These are phyloP conservation scores for Eumerus sabulonum DNA, from an alignment of 2,888 invertebrate species.

Conservation along the genomic window DNA sequence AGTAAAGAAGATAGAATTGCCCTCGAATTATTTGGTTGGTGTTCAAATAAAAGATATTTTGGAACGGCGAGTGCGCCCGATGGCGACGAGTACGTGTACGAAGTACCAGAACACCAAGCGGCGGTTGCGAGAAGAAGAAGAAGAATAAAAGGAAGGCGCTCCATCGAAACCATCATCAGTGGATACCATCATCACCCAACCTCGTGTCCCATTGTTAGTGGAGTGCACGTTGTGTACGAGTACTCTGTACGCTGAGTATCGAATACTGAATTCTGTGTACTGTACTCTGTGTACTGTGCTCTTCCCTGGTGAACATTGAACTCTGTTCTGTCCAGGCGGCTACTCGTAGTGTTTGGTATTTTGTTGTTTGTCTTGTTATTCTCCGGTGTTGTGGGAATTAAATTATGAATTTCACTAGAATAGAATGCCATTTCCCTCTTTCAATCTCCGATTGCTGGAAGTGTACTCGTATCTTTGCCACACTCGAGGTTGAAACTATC, in stretches of 20 bases:
- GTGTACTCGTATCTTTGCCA: conserved; percentile 9
- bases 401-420: conserved; percentile 68
- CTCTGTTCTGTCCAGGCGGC: conserved; percentile 29
- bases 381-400: conserved; percentile 53
- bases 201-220: too few species aligned
- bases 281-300: too few species aligned
- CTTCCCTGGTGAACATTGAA: conserved; percentile 5
- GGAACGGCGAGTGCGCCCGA: too few species aligned
- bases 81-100: too few species aligned
- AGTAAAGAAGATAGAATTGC: neutral
- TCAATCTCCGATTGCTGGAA: conserved; percentile 28
- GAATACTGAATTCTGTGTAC: too few species aligned
- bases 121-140: too few species aligned
- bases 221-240: too few species aligned
- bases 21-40: neutral
- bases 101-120: too few species aligned
- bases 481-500: conserved; percentile 1
- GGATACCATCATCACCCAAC: neutral
- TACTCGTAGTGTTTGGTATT: conserved; percentile 1
- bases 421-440: conserved; percentile 49
- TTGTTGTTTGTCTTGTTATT: conserved; percentile 47
- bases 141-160: too few species aligned
- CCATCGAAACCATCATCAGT: too few species aligned
- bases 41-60: too few species aligned
- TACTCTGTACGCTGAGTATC: too few species aligned